Conservation (phyloP, 2,888 invertebrate genomes). For the Cenopis cana region DNA sequence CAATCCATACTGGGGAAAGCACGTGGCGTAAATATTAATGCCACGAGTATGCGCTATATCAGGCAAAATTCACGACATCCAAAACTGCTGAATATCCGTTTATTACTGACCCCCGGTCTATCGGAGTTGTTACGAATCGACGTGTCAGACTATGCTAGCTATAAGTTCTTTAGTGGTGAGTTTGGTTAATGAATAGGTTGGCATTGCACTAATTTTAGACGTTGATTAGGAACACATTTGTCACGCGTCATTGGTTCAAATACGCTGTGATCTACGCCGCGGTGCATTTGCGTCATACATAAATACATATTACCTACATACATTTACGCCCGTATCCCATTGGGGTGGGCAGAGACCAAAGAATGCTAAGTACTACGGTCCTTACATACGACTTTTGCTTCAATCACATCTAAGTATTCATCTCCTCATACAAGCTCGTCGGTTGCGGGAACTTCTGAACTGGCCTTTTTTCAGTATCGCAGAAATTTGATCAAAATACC, state of each 20-base stretch:
- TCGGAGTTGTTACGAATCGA: neutral
- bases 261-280: slow-evolving; percentile 6
- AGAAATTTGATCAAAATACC: too few relatives aligned
- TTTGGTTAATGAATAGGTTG: neutral
- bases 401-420: too few relatives aligned
- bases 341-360: too few relatives aligned
- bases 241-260: slow-evolving; percentile 20
- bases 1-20: slow-evolving; percentile 6
- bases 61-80: neutral
- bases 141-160: neutral
- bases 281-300: slow-evolving; percentile 23
- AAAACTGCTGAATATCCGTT: neutral
- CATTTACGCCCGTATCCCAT: too few relatives aligned
- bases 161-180: neutral
- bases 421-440: too few relatives aligned
- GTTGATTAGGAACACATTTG: slow-evolving; percentile 27
- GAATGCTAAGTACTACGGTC: too few relatives aligned
- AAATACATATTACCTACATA: too few relatives aligned
- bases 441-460: too few relatives aligned
- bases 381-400: too few relatives aligned
- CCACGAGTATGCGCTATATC: slow-evolving; percentile 1
- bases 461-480: too few relatives aligned
- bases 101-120: neutral
- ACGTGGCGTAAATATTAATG: slow-evolving; percentile 14
- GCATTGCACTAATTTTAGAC: slow-evolving; percentile 30